Base-by-base conservation (phyloP, 1,140 invertebrate species). In the Doryteuthis pealeii region DNA sequence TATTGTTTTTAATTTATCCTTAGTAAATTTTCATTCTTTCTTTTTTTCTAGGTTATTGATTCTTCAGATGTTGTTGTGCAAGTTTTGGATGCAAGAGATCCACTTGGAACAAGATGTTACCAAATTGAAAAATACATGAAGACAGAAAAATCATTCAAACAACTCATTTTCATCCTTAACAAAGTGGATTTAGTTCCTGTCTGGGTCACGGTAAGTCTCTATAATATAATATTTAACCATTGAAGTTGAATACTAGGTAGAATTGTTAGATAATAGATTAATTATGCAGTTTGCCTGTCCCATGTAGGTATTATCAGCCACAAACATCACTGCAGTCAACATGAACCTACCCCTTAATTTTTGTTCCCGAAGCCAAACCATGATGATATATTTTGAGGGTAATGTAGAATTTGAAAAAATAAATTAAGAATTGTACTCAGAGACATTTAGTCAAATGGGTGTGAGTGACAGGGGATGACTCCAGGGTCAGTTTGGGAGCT, bases 1-100 rank as follows among this genome's bases (percentile, higher is more conserved):
- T 58, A 15, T 58, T 22, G 6, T 0, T 15, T 58, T 58, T 22
- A 58, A 0, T 6, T 58, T 58, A 4, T 6, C 15, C 15, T 58
- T 58, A 6, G 3, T n/a, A n/a, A n/a, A n/a, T 58, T n/a, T 58
- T 58, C 15, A 58, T 28, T 28, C 15, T 58, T 74, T 31, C 68
- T 45, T 74, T 70, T 80, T 69, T 79, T 82, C 14, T 72, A 90
- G 89, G 97, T 99, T 14, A 94, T 99, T 68, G 98, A 99, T 88
- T 99, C 97, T 12, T 98, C 97, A 1, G 98, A 99, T 91, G 96
- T 99, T 10, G 87, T 99, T 31, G 88, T 99, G 22, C 95, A 99
- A 90, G 91, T 92, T 6, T 88, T 99, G 66, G 97, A 99, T 91
- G 96, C 96, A 0, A 90, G 97, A 77, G 95, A 99, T 91, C 96